Base-by-base conservation (phyloP, 2,797 vertebrate species). In the Dendrocincla tyrannina region DNA sequence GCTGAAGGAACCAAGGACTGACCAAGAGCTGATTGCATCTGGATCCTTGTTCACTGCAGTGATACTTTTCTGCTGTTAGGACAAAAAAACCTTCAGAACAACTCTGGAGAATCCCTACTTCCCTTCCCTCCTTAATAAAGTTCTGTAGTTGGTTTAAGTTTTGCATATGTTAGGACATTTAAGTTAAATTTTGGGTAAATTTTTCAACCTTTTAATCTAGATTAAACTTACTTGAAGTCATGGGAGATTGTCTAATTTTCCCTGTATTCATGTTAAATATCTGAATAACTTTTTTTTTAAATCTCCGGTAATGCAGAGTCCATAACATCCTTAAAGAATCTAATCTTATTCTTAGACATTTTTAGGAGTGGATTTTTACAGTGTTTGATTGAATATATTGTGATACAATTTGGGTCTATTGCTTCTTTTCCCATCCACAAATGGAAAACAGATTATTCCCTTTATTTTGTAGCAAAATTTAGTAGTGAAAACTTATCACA, bases 401-500 rank as follows among this genome's bases (percentile, higher is more conserved):
- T 78, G 22, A 35, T 88, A 41, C 17, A 68, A 3, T 11, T 88
- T 72, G 63, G 20, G 5, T 59, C 28, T 47, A 2, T 79, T 70
- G 15, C 22, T 56, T 89, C 22, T 49, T 87, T 7, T 78, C 7
- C 12, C 4, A 17, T 60, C 33, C 27, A 19, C 35, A 77, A 42
- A 53, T 27, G 16, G 15, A 22, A 80, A 94, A 37, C 5, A 17
- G 59, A 27, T 80, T 70, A n/a, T 77, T 80, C 17, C 7, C n/a
- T 77, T 64, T 24, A 52, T 24, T 75, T 88, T 49, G 14, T 86
- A 50, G 37, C 19, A n/a, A 66, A 79, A 17, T 42, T 46, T 7
- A 59, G 5, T 39, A 46, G 24, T 1, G 1, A 72, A 58, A 19
- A 14, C 17, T 60, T 69, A 18, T 0, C 32, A 46, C 20, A 10